These are phyloP conservation scores for Aplocera efformata DNA, from an alignment of 2,888 invertebrate genomes.

Conservation along the genomic window DNA sequence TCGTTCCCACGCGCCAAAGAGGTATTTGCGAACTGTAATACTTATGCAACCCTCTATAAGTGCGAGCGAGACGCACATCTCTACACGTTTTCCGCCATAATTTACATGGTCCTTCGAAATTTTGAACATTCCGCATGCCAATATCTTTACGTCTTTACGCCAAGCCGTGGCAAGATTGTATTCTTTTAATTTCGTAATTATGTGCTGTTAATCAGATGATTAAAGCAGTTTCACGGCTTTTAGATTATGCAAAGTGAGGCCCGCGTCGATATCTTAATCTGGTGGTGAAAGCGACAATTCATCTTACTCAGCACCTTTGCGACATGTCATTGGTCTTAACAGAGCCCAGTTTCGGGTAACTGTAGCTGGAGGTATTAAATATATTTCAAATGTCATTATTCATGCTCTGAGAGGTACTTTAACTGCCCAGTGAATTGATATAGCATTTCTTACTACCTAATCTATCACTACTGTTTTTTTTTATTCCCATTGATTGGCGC, in stretches of 20 bases:
- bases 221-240: slow-evolving; percentile 10
- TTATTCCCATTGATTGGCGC: too few relatives aligned
- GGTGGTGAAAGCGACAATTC: slow-evolving; percentile 32
- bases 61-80: slow-evolving; percentile 30
- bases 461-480: too few relatives aligned
- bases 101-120: slow-evolving; percentile 47
- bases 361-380: too few relatives aligned
- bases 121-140: slow-evolving; percentile 14
- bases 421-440: too few relatives aligned
- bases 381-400: too few relatives aligned
- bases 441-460: too few relatives aligned
- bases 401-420: too few relatives aligned
- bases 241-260: slow-evolving; percentile 21
- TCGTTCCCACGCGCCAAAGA: slow-evolving; percentile 67
- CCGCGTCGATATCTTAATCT: slow-evolving; percentile 21
- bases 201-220: slow-evolving; percentile 16
- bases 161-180: slow-evolving; percentile 12
- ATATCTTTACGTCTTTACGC: slow-evolving; percentile 8
- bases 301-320: slow-evolving; percentile 15
- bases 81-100: slow-evolving; percentile 28
- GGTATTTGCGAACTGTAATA: slow-evolving; percentile 51
- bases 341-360: slow-evolving; percentile 3
- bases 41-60: slow-evolving; percentile 28
- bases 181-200: slow-evolving; percentile 12
- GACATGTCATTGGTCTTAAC: slow-evolving; percentile 19